Conservation (phyloP, 2,888 invertebrate genomes). For the Heliconius ismenius region DNA sequence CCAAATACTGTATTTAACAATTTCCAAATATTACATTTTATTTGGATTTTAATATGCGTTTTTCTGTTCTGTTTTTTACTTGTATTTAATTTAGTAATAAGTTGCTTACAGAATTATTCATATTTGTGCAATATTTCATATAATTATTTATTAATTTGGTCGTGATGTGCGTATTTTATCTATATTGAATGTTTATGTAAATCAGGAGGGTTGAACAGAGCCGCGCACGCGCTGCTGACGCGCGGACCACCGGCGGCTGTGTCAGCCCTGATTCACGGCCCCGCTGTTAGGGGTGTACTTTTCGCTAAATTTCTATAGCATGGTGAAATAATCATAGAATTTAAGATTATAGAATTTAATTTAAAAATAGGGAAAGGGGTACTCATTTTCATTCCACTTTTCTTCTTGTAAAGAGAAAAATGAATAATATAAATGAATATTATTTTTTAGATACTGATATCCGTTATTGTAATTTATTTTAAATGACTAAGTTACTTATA, state of each 20-base stretch:
- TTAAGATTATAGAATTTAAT: no score
- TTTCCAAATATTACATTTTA: no score
- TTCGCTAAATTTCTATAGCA: conserved; percentile 44
- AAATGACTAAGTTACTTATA: not conserved
- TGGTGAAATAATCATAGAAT: not conserved
- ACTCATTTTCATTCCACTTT: not conserved
- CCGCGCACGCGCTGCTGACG: conserved; percentile 74
- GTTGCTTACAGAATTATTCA: not conserved
- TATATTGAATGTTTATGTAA: conserved; percentile 61
- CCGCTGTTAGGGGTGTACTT: conserved; percentile 56
- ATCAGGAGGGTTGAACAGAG: conserved; percentile 70
- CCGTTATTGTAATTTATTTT: not conserved
- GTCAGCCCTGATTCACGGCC: conserved; percentile 79
- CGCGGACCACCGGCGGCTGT: conserved; percentile 76
- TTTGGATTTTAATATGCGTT: no score
- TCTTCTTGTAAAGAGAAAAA: not conserved
- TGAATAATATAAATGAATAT: not conserved
- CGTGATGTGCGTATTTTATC: conserved; percentile 18
- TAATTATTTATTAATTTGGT: conserved; percentile 3
- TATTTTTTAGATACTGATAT: not conserved
- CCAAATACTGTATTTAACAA: no score
- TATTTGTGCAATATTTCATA: not conserved
- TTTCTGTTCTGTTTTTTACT: not conserved
- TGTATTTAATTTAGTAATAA: not conserved
- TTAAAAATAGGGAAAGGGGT: no score